A percentile compares a stretch with the other conserved stretches of the same genome.
These are phyloP conservation scores for Trissolcus basalis DNA, from an alignment of 1,140 invertebrate genomes.

Conservation along the genomic window DNA sequence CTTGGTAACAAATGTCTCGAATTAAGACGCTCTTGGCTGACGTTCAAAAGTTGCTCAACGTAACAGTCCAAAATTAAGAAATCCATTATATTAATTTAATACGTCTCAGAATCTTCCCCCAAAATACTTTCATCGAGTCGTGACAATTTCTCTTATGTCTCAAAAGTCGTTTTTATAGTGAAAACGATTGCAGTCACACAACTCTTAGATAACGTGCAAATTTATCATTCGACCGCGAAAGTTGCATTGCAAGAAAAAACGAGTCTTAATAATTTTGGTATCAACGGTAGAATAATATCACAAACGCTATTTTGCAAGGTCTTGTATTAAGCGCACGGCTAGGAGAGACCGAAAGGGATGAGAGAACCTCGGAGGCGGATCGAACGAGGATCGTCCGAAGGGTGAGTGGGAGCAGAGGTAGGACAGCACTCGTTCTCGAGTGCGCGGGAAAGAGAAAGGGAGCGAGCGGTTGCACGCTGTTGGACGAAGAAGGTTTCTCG, in stretches of 20 bases:
- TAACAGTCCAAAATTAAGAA: no score
- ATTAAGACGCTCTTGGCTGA: no score
- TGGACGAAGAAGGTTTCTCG: constrained; percentile 35
- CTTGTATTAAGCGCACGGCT: constrained; percentile 49
- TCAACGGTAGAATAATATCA: constrained; percentile 44
- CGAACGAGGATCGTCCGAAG: constrained; percentile 45
- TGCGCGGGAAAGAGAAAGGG: constrained; percentile 37
- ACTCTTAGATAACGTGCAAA: not conserved
- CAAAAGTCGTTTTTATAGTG: no score
- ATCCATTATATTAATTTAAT: no score
- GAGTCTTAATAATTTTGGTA: constrained; percentile 28
- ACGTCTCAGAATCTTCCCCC: no score
- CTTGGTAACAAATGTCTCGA: no score
- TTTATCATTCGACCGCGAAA: not conserved
- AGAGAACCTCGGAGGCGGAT: constrained; percentile 53
- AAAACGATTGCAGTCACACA: no score
- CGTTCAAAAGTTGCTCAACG: no score
- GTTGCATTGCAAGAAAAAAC: not conserved
- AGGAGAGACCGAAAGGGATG: constrained; percentile 63
- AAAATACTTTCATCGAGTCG: no score
- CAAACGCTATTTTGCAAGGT: constrained; percentile 54
- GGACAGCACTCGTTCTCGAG: constrained; percentile 55
- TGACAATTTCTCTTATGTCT: no score
- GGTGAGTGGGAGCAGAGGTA: constrained; percentile 44
- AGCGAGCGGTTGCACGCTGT: not conserved